Percentiles rank a stretch among this genome's conserved stretches.
Conservation (phyloP, 2,113 vertebrate genomes). For the Eleginops maclovinus region DNA sequence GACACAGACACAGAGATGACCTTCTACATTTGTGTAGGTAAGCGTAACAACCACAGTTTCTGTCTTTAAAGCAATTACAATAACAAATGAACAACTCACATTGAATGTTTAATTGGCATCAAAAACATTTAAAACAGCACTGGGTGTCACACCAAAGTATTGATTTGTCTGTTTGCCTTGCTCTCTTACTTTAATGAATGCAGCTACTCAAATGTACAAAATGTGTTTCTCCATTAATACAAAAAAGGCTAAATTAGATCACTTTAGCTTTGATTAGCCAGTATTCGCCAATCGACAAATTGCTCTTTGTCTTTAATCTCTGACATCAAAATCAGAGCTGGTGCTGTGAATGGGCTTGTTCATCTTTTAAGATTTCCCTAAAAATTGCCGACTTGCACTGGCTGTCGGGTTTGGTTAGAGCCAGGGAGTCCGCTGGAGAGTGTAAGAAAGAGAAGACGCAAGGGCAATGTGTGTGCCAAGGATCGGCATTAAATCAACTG, state of each 20-base stretch:
- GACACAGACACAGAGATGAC: not conserved
- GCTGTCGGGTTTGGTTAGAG: not conserved
- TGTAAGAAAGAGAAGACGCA: conserved; percentile 19
- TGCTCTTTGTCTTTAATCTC: not conserved
- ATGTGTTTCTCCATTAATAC: no score
- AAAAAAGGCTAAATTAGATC: no score
- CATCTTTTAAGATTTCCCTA: conserved; percentile 18
- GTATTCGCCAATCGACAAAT: not conserved
- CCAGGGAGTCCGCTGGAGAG: not conserved
- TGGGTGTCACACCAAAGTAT: no score
- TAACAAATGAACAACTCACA: no score
- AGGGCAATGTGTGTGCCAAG: conserved; percentile 9
- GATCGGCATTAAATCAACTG: conserved; percentile 24
- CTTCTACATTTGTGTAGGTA: not conserved
- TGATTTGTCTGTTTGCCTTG: no score
- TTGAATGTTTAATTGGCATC: not conserved
- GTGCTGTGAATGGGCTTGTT: not conserved
- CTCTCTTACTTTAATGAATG: no score
- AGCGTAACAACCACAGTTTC: not conserved
- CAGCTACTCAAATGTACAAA: no score
- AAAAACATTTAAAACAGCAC: not conserved
- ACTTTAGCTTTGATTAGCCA: no score
- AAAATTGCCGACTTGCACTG: conserved; percentile 9
- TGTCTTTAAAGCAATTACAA: not conserved
- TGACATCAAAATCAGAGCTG: no score